phyloP scores from a whole-genome alignment of 2,113 vertebrate genomes.

The Gasterosteus aculeatus region DNA sequence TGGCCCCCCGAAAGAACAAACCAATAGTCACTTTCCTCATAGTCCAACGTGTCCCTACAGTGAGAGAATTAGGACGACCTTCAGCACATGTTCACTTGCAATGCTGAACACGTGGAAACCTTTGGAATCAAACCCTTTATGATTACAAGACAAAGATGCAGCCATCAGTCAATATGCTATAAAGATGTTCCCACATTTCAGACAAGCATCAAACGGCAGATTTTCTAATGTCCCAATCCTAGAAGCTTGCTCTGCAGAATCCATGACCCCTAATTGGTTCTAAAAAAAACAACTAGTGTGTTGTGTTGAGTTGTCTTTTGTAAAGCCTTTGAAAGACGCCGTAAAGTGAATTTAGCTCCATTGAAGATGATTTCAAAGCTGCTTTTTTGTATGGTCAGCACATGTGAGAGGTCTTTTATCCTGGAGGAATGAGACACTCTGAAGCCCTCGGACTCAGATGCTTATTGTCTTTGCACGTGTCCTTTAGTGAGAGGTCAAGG shows the following conservation, averaged over 20 bases:
- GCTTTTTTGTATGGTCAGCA: slow-evolving; percentile 63
- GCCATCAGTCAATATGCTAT: slow-evolving; percentile 25
- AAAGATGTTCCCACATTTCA: slow-evolving; percentile 31
- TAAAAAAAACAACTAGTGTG: slow-evolving; percentile 8
- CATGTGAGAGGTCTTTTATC: slow-evolving; percentile 69
- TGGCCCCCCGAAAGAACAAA: neutral
- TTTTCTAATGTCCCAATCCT: slow-evolving; percentile 41
- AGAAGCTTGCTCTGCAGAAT: slow-evolving; percentile 43
- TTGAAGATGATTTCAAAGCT: slow-evolving; percentile 75
- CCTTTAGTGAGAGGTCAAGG: slow-evolving; percentile 36
- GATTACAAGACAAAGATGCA: slow-evolving; percentile 4
- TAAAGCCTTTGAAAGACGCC: slow-evolving; percentile 55
- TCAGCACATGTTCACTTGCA: neutral
- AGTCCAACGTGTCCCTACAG: neutral
- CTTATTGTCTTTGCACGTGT: slow-evolving; percentile 52
- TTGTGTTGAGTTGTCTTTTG: slow-evolving; percentile 55
- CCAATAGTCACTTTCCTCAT: neutral
- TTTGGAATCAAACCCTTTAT: slow-evolving; percentile 23
- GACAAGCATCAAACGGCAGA: slow-evolving; percentile 29
- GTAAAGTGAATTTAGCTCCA: slow-evolving; percentile 56
- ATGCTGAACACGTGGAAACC: neutral
- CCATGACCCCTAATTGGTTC: slow-evolving; percentile 54
- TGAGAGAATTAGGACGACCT: neutral
- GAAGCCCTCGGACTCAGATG: slow-evolving; percentile 46
- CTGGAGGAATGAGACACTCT: slow-evolving; percentile 43